phyloP scores from a whole-genome alignment of 1,140 invertebrate species.

The Muscidifurax raptorellus region DNA sequence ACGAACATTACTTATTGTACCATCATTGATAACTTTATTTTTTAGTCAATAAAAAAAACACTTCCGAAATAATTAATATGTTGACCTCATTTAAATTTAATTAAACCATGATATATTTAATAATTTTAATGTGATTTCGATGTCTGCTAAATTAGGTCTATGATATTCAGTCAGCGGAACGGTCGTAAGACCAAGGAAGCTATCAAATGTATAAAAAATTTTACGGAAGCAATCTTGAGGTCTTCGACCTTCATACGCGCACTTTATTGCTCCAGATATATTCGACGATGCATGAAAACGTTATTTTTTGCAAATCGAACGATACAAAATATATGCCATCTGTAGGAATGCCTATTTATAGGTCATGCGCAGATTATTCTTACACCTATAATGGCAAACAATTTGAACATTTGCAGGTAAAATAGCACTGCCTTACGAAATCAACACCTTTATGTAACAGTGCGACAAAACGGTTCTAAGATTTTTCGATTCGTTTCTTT shows the following conservation, averaged over 20 bases:
- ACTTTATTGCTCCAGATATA: constrained; percentile 10
- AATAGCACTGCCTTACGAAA: too few species aligned
- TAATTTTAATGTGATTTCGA: background rate
- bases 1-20: background rate
- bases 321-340: background rate
- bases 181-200: constrained; percentile 55
- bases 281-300: background rate
- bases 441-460: too few species aligned
- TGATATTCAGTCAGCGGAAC: constrained; percentile 52
- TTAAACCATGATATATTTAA: background rate
- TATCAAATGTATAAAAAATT: constrained; percentile 35
- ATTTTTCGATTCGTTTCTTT: background rate
- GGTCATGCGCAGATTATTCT: background rate
- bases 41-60: background rate
- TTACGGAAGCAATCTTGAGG: constrained; percentile 37
- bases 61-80: background rate
- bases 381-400: background rate
- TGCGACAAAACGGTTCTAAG: background rate
- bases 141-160: constrained; percentile 21
- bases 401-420: background rate
- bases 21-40: background rate
- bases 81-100: background rate
- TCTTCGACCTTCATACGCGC: background rate
- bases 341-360: background rate
- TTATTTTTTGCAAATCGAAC: background rate